Conservation (phyloP, 1,140 invertebrate genomes). For the Matsumurasca onukii region DNA sequence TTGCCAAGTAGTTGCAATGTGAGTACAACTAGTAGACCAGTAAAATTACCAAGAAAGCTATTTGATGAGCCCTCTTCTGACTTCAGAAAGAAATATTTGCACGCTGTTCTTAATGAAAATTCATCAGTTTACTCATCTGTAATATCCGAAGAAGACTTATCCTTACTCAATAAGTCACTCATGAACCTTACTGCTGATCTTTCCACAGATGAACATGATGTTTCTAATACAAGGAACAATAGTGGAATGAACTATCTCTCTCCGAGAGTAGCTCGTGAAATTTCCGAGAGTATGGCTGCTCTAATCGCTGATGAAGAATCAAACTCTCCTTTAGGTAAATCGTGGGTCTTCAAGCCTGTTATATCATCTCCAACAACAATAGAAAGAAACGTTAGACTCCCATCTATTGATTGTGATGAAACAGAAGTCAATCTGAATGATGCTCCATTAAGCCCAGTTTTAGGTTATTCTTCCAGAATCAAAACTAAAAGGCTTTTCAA, state of each 20-base stretch:
- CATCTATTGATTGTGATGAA: slow-evolving; percentile 26
- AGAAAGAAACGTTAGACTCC: slow-evolving; percentile 12
- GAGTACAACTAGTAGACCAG: too few species aligned
- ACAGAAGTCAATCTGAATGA: slow-evolving; percentile 21
- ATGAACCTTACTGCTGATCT: background rate
- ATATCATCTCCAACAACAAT: slow-evolving; percentile 34
- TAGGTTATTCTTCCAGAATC: slow-evolving; percentile 6
- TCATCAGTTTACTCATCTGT: slow-evolving; percentile 7
- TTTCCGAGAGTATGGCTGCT: slow-evolving; percentile 40
- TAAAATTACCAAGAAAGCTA: slow-evolving; percentile 11
- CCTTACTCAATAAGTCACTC: background rate
- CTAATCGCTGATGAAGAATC: slow-evolving; percentile 44
- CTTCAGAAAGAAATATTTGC: too few species aligned
- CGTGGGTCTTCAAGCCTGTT: slow-evolving; percentile 35
- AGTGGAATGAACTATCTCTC: background rate
- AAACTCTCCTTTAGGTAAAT: slow-evolving; percentile 24
- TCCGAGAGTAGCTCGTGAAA: slow-evolving; percentile 36
- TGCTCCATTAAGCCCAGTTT: slow-evolving; percentile 21
- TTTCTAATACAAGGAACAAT: background rate
- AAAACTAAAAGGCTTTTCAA: too few species aligned
- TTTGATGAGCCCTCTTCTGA: background rate
- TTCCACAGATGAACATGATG: background rate
- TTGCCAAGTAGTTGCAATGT: too few species aligned
- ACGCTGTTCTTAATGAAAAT: background rate
- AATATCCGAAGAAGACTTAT: slow-evolving; percentile 26